Conservation (phyloP, 2,113 vertebrate genomes). For the Laterallus jamaicensis region DNA sequence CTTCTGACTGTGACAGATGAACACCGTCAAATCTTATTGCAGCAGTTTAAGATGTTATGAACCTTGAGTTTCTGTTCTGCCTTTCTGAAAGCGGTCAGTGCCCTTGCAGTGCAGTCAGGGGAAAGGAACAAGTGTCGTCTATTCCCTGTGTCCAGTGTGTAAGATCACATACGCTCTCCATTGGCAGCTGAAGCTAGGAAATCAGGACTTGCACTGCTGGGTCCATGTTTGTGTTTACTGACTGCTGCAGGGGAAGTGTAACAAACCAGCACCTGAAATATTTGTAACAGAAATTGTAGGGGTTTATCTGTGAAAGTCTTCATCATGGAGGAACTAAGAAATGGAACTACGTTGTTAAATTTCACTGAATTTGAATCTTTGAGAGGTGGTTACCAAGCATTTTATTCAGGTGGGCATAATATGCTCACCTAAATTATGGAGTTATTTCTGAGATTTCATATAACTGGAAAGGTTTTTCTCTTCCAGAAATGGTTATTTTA, state of each 20-base stretch:
- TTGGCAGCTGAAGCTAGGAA: accelerated
- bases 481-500: background rate
- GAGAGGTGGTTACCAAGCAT: background rate
- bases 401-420: background rate
- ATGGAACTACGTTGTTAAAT: background rate
- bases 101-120: background rate
- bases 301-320: background rate
- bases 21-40: background rate
- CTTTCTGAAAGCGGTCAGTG: background rate
- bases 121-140: background rate
- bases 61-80: background rate
- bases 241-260: background rate
- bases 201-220: background rate
- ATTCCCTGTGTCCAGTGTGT: accelerated
- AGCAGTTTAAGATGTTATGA: background rate
- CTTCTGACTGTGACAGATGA: background rate
- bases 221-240: background rate
- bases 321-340: background rate
- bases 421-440: background rate
- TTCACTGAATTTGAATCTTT: background rate
- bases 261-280: background rate
- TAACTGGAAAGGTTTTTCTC: background rate
- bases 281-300: background rate
- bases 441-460: background rate
- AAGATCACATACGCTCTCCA: accelerated